Evolutionary conservation across 2,113 vertebrate genomes (phyloP).

Genomic region (Actinemys pallida): DNA sequence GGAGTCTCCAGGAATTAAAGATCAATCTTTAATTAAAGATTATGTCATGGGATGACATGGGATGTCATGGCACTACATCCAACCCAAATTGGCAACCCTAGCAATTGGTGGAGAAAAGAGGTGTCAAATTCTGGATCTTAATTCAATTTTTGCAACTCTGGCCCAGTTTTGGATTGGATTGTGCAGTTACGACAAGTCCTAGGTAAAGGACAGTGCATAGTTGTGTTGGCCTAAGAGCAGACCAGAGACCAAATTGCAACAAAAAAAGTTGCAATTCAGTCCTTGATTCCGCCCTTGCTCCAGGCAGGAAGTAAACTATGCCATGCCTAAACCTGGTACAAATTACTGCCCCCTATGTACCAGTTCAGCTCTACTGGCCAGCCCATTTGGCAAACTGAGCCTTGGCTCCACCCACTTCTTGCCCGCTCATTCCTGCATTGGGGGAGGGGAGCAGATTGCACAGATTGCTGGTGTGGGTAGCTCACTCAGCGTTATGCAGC

Average conservation of each 20-base stretch:
- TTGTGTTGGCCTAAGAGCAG: background rate
- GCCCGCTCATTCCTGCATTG: background rate
- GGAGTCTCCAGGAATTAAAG: too few relatives aligned
- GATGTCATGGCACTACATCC: too few relatives aligned
- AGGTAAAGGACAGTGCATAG: background rate
- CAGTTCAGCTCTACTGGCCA: background rate
- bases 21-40: too few relatives aligned
- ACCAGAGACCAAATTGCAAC: background rate
- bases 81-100: too few relatives aligned
- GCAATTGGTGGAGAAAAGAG: background rate
- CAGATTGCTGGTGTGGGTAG: background rate
- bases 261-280: background rate
- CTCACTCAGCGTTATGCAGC: background rate
- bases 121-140: background rate
- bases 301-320: too few relatives aligned
- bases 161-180: too few relatives aligned
- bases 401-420: background rate
- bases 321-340: background rate
- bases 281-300: background rate
- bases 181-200: too few relatives aligned
- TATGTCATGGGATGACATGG: too few relatives aligned
- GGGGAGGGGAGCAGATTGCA: background rate
- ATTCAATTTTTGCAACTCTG: background rate
- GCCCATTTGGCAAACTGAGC: background rate
- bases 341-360: background rate